Evolutionary conservation across 2,113 vertebrate genomes (phyloP).

Genomic region (Xenus cinereus): DNA sequence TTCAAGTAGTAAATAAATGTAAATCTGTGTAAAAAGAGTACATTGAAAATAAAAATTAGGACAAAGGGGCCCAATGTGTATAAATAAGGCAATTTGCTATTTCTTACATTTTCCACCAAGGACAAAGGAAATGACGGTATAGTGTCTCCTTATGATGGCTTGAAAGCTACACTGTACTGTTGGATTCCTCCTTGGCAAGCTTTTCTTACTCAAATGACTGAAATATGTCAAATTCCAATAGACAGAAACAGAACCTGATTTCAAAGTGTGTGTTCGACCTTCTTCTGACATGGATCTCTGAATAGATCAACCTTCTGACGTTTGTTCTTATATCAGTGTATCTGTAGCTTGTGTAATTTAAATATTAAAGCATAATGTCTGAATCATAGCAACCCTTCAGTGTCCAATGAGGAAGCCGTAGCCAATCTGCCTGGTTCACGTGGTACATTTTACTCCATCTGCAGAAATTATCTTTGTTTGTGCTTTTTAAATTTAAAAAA

Average conservation of each 20-base stretch:
- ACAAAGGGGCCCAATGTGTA: background rate
- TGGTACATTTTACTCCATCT: background rate
- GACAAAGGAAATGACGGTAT: background rate
- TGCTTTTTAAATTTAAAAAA: background rate
- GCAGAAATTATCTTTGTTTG: background rate
- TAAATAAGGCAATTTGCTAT: background rate
- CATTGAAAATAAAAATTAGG: background rate
- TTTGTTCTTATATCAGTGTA: slow-evolving; percentile 19
- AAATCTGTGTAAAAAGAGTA: background rate
- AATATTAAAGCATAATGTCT: slow-evolving; percentile 6
- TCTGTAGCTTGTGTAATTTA: slow-evolving; percentile 34
- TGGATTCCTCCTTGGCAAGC: background rate
- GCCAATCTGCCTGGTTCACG: background rate
- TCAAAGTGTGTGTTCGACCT: background rate
- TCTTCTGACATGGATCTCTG: background rate
- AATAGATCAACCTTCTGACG: slow-evolving; percentile 22
- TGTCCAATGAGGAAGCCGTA: background rate
- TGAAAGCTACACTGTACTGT: background rate
- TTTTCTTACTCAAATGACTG: background rate
- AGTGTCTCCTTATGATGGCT: background rate
- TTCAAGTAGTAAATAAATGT: background rate
- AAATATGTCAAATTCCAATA: background rate
- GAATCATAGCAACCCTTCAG: slow-evolving; percentile 15
- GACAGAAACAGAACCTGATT: slow-evolving; percentile 12
- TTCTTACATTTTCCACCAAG: background rate